Percentiles rank a stretch among this genome's conserved stretches.
Conservation (phyloP, 2,888 invertebrate genomes). For the Drosophila lutescens region DNA sequence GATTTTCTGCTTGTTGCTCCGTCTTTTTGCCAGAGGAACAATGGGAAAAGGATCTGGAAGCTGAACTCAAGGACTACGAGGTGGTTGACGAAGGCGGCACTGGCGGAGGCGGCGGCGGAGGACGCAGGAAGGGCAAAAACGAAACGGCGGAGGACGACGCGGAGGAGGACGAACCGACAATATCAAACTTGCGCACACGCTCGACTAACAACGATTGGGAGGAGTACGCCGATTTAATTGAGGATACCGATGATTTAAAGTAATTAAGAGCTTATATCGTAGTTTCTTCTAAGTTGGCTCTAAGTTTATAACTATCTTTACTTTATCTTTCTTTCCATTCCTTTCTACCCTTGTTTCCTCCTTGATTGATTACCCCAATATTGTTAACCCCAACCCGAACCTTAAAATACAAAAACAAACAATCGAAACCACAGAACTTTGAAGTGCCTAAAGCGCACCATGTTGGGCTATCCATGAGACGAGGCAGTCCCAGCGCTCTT, state of each 20-base stretch:
- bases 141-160: conserved; percentile 28
- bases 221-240: conserved; percentile 84
- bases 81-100: conserved; percentile 88
- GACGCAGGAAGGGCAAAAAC: conserved; percentile 10
- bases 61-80: conserved; percentile 97
- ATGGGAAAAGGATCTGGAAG: conserved; percentile 98
- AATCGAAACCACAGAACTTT: conserved; percentile 76
- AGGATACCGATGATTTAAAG: conserved; percentile 85
- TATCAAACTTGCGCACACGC: conserved; percentile 84
- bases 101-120: conserved; percentile 43
- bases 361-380: conserved; percentile 43
- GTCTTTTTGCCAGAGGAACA: conserved; percentile 88
- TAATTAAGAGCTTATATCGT: conserved; percentile 85
- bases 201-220: conserved; percentile 84
- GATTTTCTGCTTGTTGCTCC: conserved; percentile 27
- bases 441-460: conserved; percentile 82
- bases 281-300: conserved; percentile 84
- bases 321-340: conserved; percentile 65
- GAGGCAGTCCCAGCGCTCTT: conserved; percentile 69
- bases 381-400: conserved; percentile 27
- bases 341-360: conserved; percentile 70
- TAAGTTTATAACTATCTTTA: conserved; percentile 81
- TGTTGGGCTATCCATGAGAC: conserved; percentile 82
- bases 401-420: conserved; percentile 34
- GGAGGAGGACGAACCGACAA: conserved; percentile 81